Evolutionary conservation across 1,140 invertebrate species (phyloP).

Genomic region (Manduca sexta): DNA sequence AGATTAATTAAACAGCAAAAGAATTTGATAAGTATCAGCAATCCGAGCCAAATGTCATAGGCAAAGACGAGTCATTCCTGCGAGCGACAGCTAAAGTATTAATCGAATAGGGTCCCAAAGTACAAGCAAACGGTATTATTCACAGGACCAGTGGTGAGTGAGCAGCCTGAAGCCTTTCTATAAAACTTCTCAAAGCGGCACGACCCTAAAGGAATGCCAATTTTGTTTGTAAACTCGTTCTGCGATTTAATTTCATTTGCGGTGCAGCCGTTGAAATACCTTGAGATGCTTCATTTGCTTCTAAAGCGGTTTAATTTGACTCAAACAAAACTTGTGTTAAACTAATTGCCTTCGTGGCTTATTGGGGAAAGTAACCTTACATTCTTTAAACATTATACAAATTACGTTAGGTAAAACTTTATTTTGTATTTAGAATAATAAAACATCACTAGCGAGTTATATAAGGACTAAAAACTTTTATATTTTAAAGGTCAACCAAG

Average conservation of each 20-base stretch:
- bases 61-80: not conserved
- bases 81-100: not conserved
- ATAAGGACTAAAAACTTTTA: too few species aligned
- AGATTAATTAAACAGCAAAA: not conserved
- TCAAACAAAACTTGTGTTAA: too few species aligned
- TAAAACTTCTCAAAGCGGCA: constrained; percentile 19
- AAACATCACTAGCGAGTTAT: too few species aligned
- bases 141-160: constrained; percentile 2
- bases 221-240: constrained; percentile 21
- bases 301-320: too few species aligned
- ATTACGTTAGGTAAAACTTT: too few species aligned
- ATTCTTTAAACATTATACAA: too few species aligned
- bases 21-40: not conserved
- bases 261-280: not conserved
- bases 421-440: too few species aligned
- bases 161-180: constrained; percentile 10
- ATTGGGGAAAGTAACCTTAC: too few species aligned
- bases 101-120: not conserved
- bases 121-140: constrained; percentile 7
- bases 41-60: not conserved
- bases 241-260: constrained; percentile 13
- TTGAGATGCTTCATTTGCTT: too few species aligned
- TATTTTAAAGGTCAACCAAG: too few species aligned
- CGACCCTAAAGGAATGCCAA: constrained; percentile 15
- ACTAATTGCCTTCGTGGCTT: too few species aligned